Conservation (phyloP, 2,113 vertebrate species). For the Ceyx melanurus region DNA sequence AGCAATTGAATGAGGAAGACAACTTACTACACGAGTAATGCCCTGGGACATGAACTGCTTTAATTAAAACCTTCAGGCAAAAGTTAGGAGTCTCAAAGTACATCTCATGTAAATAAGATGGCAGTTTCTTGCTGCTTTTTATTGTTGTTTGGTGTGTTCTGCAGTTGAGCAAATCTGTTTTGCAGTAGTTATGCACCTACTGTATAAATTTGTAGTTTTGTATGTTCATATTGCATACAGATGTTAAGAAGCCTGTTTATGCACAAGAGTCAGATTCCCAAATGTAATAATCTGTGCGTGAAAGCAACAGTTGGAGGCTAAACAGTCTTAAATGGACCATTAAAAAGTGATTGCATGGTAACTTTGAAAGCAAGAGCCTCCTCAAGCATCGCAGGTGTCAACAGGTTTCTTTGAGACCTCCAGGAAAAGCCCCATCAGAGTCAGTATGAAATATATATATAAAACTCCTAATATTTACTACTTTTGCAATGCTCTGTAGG, state of each 20-base stretch:
- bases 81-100: slow-evolving; percentile 47
- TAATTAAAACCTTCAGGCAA: slow-evolving; percentile 47
- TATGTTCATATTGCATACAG: not conserved
- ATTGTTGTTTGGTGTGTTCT: slow-evolving; percentile 13
- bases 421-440: not conserved
- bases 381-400: not conserved
- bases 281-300: not conserved
- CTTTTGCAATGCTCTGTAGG: not conserved
- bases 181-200: not conserved
- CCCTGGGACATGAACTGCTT: slow-evolving; percentile 35
- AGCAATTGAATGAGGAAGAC: not conserved
- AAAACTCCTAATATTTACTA: not conserved
- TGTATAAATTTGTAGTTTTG: not conserved
- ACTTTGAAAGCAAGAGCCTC: not conserved
- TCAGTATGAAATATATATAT: not conserved
- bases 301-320: slow-evolving; percentile 16
- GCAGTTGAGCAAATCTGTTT: not conserved
- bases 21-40: not conserved
- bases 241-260: not conserved
- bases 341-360: not conserved
- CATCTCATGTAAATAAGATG: slow-evolving; percentile 37
- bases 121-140: not conserved
- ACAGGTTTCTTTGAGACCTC: not conserved
- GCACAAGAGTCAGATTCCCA: not conserved
- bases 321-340: slow-evolving; percentile 24